Conservation (phyloP, 2,113 vertebrate species). For the Vulpes lagopus region DNA sequence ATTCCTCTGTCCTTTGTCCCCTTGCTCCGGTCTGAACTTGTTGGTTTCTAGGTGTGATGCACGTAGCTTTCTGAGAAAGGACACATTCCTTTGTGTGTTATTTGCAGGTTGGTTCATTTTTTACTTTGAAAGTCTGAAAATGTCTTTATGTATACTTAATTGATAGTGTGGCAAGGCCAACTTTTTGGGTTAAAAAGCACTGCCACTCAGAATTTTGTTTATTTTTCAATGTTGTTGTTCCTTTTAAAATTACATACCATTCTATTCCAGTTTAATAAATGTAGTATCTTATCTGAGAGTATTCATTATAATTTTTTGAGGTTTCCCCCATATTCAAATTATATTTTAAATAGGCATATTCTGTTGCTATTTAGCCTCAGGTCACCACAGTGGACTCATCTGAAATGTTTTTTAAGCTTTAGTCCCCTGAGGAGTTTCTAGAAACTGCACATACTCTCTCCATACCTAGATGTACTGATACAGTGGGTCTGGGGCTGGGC, state of each 20-base stretch:
- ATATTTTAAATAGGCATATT: background rate
- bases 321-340: background rate
- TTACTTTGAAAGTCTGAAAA: background rate
- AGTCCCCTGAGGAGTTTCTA: background rate
- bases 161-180: background rate
- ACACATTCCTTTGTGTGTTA: background rate
- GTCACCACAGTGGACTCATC: background rate
- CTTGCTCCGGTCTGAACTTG: background rate
- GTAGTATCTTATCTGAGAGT: background rate
- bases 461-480: too few species aligned
- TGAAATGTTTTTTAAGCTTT: background rate
- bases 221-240: background rate
- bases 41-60: background rate
- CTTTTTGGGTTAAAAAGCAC: background rate
- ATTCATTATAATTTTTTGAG: background rate
- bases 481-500: background rate
- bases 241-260: background rate
- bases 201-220: background rate
- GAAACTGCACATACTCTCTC: background rate
- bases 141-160: background rate
- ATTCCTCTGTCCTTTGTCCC: background rate
- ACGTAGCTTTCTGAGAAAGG: background rate
- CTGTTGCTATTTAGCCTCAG: background rate
- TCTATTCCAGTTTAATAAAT: background rate
- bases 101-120: background rate